Conservation (phyloP, 2,797 vertebrate genomes). For the Cyclopterus lumpus region DNA sequence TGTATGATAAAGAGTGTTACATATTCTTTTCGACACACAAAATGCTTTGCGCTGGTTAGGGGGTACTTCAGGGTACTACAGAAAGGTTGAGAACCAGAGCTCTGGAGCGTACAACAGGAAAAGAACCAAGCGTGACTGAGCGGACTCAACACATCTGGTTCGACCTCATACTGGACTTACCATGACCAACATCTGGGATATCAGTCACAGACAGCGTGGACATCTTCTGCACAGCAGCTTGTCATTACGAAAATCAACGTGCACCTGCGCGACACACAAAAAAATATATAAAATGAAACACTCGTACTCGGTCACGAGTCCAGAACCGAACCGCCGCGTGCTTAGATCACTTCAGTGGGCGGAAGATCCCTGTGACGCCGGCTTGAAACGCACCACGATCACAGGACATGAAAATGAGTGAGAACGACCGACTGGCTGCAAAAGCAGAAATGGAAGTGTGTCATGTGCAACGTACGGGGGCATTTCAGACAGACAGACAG, state of each 20-base stretch:
- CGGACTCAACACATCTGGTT: background rate
- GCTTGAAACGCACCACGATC: too few relatives aligned
- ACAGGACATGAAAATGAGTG: background rate
- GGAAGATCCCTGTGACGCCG: too few relatives aligned
- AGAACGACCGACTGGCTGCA: conserved; percentile 3
- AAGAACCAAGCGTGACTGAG: too few relatives aligned
- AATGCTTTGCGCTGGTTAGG: too few relatives aligned
- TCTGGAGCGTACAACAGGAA: too few relatives aligned
- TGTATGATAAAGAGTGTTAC: too few relatives aligned
- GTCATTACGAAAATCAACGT: conserved; percentile 86
- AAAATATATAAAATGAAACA: background rate
- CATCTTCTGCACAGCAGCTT: conserved; percentile 88
- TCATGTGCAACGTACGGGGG: conserved; percentile 60
- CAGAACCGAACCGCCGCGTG: too few relatives aligned
- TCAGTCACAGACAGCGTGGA: conserved; percentile 86
- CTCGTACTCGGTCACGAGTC: background rate
- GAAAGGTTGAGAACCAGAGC: too few relatives aligned
- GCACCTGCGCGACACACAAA: conserved; percentile 70
- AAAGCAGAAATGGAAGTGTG: conserved; percentile 79
- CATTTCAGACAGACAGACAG: conserved; percentile 44
- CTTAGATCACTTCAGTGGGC: too few relatives aligned
- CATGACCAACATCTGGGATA: conserved; percentile 89
- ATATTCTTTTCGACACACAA: too few relatives aligned
- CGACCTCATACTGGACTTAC: conserved; percentile 64
- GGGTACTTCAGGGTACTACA: too few relatives aligned